These are phyloP conservation scores for Neoseiulus cucumeris DNA, from an alignment of 1,140 invertebrate genomes.

Conservation along the genomic window DNA sequence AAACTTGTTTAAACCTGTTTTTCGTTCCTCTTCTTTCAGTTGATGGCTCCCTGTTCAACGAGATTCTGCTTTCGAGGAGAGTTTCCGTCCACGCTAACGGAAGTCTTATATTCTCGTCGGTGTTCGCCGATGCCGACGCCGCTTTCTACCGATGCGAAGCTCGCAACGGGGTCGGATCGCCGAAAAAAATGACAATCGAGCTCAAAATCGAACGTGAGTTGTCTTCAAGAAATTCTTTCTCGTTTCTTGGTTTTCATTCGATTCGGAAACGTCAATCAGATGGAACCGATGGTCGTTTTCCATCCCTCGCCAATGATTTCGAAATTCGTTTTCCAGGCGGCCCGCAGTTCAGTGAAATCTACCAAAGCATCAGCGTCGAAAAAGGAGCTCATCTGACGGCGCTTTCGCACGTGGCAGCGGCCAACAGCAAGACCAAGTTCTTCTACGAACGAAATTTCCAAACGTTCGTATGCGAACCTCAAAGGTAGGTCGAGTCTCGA, in stretches of 20 bases:
- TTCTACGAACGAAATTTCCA: slow-evolving; percentile 9
- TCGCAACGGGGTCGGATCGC: slow-evolving; percentile 30
- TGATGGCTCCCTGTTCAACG: slow-evolving; percentile 7
- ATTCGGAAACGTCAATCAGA: too few relatives aligned
- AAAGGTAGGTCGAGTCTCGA: background rate
- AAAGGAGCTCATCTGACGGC: background rate
- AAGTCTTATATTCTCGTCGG: background rate
- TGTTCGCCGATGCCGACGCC: slow-evolving; percentile 20
- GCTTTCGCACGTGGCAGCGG: background rate
- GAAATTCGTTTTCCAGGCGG: background rate
- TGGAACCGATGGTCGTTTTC: too few relatives aligned
- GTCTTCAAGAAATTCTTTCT: too few relatives aligned
- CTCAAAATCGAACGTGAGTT: slow-evolving; percentile 4
- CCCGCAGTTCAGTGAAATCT: slow-evolving; percentile 5
- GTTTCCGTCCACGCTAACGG: background rate
- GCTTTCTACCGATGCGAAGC: slow-evolving; percentile 34
- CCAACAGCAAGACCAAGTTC: slow-evolving; percentile 6
- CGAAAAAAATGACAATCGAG: slow-evolving; percentile 8
- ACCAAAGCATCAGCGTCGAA: slow-evolving; percentile 8
- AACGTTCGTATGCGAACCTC: slow-evolving; percentile 5
- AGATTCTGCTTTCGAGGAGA: background rate
- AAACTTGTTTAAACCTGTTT: background rate
- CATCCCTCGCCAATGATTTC: too few relatives aligned
- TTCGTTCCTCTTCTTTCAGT: background rate
- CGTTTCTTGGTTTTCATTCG: too few relatives aligned